A percentile compares a stretch with the other conserved stretches of the same genome.
phyloP scores from a whole-genome alignment of 2,797 vertebrate species.

The Eremophila alpestris region DNA sequence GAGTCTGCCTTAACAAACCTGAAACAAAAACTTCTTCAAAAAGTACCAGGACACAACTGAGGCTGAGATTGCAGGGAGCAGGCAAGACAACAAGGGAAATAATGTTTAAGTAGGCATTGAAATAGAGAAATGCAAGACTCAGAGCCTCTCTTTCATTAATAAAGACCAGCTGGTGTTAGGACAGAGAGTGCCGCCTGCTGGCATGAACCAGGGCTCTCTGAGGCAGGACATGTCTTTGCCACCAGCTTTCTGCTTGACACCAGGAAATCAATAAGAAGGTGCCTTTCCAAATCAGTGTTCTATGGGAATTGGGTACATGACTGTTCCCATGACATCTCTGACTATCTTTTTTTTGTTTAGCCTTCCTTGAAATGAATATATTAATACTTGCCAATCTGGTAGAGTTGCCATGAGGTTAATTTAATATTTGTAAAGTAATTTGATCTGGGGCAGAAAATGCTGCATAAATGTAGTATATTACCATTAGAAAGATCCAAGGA shows the following conservation, averaged over 20 bases:
- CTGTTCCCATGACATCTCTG: neutral
- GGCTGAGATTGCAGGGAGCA: neutral
- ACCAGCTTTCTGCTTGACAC: neutral
- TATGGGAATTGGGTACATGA: neutral
- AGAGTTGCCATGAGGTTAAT: constrained; percentile 8
- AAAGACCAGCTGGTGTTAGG: neutral
- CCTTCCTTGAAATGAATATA: neutral
- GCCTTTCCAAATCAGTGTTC: constrained; percentile 5
- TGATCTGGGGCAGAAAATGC: neutral
- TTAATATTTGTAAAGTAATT: constrained; percentile 6
- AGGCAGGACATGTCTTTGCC: neutral
- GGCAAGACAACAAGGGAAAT: neutral
- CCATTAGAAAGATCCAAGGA: neutral
- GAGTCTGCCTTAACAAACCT: neutral
- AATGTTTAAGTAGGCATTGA: neutral
- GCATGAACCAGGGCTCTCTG: fast-evolving
- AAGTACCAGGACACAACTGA: neutral
- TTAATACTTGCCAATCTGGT: neutral
- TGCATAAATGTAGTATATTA: neutral
- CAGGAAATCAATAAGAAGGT: neutral
- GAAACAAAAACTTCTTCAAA: neutral
- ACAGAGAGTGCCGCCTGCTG: constrained; percentile 15
- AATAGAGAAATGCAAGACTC: neutral
- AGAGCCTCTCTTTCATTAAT: neutral
- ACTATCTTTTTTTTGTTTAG: neutral